These are phyloP conservation scores for Oryzias curvinotus DNA, from an alignment of 2,113 vertebrate genomes.

Conservation along the genomic window DNA sequence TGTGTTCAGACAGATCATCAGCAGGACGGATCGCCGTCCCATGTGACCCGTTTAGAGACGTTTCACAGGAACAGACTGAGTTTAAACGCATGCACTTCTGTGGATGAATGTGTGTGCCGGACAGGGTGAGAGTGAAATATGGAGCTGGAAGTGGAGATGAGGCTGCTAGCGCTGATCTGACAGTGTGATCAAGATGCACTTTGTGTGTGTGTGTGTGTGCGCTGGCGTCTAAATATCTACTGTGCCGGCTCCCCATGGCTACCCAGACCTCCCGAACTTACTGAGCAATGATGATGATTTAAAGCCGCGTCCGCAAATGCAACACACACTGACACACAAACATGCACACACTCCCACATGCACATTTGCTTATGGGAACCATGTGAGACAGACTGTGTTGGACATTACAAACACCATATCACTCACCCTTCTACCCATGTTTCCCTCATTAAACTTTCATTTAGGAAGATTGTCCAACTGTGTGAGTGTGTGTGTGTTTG, in stretches of 20 bases:
- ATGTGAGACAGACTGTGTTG: slow-evolving; percentile 85
- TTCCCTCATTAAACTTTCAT: slow-evolving; percentile 65
- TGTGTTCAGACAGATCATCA: slow-evolving; percentile 38
- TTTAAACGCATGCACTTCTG: slow-evolving; percentile 14
- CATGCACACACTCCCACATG: slow-evolving; percentile 15
- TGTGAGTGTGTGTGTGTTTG: slow-evolving; percentile 15
- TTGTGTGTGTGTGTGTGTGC: slow-evolving; percentile 50
- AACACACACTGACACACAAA: slow-evolving; percentile 17
- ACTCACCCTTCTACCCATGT: slow-evolving; percentile 52
- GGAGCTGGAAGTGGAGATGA: slow-evolving; percentile 54
- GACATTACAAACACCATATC: slow-evolving; percentile 74
- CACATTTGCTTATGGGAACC: slow-evolving; percentile 82
- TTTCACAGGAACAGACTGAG: background rate
- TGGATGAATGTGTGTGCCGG: slow-evolving; percentile 31
- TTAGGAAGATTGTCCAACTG: slow-evolving; percentile 33
- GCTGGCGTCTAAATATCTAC: slow-evolving; percentile 53
- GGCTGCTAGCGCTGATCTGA: slow-evolving; percentile 75
- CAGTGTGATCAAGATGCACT: slow-evolving; percentile 89
- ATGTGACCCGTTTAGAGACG: slow-evolving; percentile 36
- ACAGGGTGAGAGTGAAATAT: slow-evolving; percentile 68
- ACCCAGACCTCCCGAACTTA: slow-evolving; percentile 21
- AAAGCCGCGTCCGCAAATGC: slow-evolving; percentile 73
- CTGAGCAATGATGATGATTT: slow-evolving; percentile 53
- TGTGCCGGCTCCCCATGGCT: slow-evolving; percentile 5
- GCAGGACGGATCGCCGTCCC: slow-evolving; percentile 20